Base-by-base conservation (phyloP, 1,140 invertebrate genomes). In the Drosophila kanapiae region DNA sequence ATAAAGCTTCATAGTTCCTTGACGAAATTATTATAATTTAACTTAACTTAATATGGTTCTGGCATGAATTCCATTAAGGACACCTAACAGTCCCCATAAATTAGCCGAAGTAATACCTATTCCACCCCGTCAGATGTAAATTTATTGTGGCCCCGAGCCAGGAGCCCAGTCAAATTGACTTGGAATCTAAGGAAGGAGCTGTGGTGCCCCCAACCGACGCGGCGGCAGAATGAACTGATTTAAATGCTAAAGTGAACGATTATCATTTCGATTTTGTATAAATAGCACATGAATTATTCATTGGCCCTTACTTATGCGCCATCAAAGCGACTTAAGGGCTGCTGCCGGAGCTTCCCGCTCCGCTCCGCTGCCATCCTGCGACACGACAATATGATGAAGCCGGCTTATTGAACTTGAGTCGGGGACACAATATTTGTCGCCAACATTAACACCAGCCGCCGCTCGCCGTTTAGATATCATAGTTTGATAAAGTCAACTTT, bases 241-340 rank as follows among this genome's bases (percentile, higher is more conserved):
- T 88, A 88, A 90, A 88, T 88, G 84, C 85, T 88, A 88, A 88
- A 88, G 84, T 84, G 78, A 82, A 78, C 80, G 84, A 88, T 88
- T 88, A 88, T 88, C 84, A 88, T 88, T 88, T 88, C 85, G 84
- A 88, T 88, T 88, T 90, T 84, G 84, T 88, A 81, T 88, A 90
- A 90, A 84, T 84, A 84, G 74, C 58, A 57, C 69, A 88, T 88
- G 84, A 88, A 88, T 88, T 57, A 88, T 88, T 88, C 84, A 88
- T 88, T 64, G 80, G 29, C 80, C 75, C 84, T 87, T 87, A 87
- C 84, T 87, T 87, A 87, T 84, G 84, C 85, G 74, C 80, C 84
- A 90, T 90, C 84, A 90, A 90, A 90, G 85, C 82, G 85, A 78
- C 78, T 88, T 78, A 69, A 40, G 74, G 29, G 37, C 69, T 42